These are phyloP conservation scores for Calypte anna DNA, from an alignment of 2,113 vertebrate genomes.

Conservation along the genomic window DNA sequence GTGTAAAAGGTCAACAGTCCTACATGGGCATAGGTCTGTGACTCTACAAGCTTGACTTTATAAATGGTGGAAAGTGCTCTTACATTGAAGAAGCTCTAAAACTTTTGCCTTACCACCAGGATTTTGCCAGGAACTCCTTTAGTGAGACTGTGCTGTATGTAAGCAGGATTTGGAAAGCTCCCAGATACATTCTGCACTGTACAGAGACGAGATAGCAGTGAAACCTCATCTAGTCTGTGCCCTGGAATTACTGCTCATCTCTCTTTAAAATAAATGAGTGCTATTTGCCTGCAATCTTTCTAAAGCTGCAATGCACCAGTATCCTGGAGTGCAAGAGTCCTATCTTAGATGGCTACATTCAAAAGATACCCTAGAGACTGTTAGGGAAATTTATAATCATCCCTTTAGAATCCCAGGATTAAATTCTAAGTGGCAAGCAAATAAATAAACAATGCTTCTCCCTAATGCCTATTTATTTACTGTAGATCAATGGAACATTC, in stretches of 20 bases:
- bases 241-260: background rate
- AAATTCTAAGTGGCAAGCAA: slow-evolving; percentile 58
- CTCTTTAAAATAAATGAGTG: slow-evolving; percentile 45
- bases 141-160: background rate
- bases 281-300: slow-evolving; percentile 39
- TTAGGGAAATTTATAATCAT: slow-evolving; percentile 55
- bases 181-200: background rate
- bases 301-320: slow-evolving; percentile 16
- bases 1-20: background rate
- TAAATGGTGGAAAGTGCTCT: background rate
- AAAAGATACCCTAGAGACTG: slow-evolving; percentile 42
- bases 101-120: background rate
- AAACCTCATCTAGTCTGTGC: background rate
- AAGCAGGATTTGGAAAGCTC: slow-evolving; percentile 5
- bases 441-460: slow-evolving; percentile 62
- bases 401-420: slow-evolving; percentile 46
- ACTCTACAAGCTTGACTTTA: fast-evolving
- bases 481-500: slow-evolving; percentile 61
- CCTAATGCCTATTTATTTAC: slow-evolving; percentile 59
- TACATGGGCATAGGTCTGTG: background rate
- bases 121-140: background rate
- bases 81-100: background rate
- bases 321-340: slow-evolving; percentile 24
- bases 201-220: background rate
- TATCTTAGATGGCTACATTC: slow-evolving; percentile 34